Base-by-base conservation (phyloP, 2,888 invertebrate genomes). In the Conomelus anceps region DNA sequence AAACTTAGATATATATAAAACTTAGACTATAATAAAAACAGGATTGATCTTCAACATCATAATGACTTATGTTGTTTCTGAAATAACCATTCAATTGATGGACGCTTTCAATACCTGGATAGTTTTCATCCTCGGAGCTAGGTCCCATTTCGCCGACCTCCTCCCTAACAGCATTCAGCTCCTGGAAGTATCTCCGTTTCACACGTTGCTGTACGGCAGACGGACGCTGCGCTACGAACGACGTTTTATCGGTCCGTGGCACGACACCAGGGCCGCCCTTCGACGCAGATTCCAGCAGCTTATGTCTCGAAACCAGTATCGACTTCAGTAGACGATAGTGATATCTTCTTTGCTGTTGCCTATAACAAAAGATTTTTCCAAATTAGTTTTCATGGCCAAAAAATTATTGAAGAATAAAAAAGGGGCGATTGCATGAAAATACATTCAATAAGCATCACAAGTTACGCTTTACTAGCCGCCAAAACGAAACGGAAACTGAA, bases 121-220 rank as follows among this genome's bases (percentile, higher is more conserved):
- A 96, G 92, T 96, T 96, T 91, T 98, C 97, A 93, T 96, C 96
- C 91, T 97, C 97, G 26, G 96, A 96, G 86, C 94, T 93, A 90
- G 93, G 93, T 90, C 95, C 94, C 91, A 93, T 92, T 88, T 96
- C 95, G n/a, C 96, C 96, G 88, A 96, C 95, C 91, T 97, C 96
- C 91, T 96, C 95, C 92, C 95, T 94, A 26, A 97, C 95, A 89
- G 96, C 95, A 87, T 95, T 93, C 87, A 98, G 93, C 92, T 97
- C 96, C 92, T 96, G 95, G 93, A 95, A 96, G 92, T 93, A 93
- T 17, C 92, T 89, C 23, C 92, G 90, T 24, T 91, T 91, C 22
- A 92, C 91, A 29, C 91, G 90, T 89, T 92, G 91, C 22, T 87
- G 88, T 7, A 90, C 84, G 34, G 91, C 89, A 11, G 89, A 88